A percentile compares a stretch with the other conserved stretches of the same genome.
Evolutionary conservation across 1,140 invertebrate genomes (phyloP).

Genomic region (Mizuhopecten yessoensis): DNA sequence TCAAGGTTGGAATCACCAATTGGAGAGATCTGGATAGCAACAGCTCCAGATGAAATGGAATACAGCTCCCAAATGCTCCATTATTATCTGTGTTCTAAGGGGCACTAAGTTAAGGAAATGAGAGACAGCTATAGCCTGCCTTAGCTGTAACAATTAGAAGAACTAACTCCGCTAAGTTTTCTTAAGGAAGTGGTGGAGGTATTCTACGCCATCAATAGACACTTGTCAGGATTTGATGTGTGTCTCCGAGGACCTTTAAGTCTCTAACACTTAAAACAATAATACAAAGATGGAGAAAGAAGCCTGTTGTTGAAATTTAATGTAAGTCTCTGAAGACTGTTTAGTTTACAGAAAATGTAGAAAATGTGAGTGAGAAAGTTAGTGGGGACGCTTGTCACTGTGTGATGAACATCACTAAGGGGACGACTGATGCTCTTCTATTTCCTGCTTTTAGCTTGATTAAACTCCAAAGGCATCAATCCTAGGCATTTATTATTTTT

Average conservation of each 20-base stretch:
- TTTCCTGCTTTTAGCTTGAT: slow-evolving; percentile 38
- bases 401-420: neutral
- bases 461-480: slow-evolving; percentile 18
- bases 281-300: neutral
- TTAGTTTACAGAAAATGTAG: neutral
- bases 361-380: neutral
- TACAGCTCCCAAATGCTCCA: neutral
- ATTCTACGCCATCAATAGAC: neutral
- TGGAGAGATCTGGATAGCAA: neutral
- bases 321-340: slow-evolving; percentile 26
- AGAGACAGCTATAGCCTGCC: neutral
- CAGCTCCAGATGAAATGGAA: neutral
- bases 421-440: neutral
- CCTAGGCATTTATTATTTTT: slow-evolving; percentile 34
- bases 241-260: neutral
- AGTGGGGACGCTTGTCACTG: neutral
- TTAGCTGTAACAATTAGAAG: slow-evolving; percentile 4
- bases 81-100: neutral
- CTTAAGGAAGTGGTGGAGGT: neutral
- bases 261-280: neutral
- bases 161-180: neutral
- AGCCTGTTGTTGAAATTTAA: neutral
- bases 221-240: neutral
- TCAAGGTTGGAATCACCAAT: neutral
- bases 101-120: slow-evolving; percentile 7